Evolutionary conservation across 2,797 vertebrate species (phyloP).

Genomic region (Danio choprae): DNA sequence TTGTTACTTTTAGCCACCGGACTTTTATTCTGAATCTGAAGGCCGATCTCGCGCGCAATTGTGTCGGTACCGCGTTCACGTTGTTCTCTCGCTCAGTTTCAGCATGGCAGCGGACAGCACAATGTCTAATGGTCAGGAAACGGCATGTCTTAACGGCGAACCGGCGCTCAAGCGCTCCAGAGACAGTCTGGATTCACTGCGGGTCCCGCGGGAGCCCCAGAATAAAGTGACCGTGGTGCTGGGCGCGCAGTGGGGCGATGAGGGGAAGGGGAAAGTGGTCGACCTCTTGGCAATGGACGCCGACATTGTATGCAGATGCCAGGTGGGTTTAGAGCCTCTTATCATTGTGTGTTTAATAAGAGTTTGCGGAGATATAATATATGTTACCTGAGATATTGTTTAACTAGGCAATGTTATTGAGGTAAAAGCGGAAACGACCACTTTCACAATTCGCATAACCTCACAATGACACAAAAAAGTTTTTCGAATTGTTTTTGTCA

Average conservation of each 20-base stretch:
- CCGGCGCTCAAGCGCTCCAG: constrained; percentile 75
- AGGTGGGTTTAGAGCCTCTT: constrained; percentile 67
- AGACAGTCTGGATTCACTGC: constrained; percentile 65
- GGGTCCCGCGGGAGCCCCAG: constrained; percentile 70
- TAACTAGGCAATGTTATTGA: background rate
- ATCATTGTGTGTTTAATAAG: background rate
- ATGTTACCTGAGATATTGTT: background rate
- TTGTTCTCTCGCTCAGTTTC: constrained; percentile 4
- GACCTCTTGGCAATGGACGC: constrained; percentile 85
- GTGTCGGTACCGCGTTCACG: background rate
- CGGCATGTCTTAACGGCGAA: constrained; percentile 70
- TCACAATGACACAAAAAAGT: background rate
- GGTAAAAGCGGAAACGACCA: background rate
- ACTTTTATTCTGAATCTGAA: constrained; percentile 39
- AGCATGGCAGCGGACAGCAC: constrained; percentile 75
- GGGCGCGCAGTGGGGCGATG: constrained; percentile 86
- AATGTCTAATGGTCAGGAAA: constrained; percentile 71
- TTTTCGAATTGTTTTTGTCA: background rate
- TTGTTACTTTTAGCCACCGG: background rate
- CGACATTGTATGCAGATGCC: constrained; percentile 84
- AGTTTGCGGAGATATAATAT: too few relatives aligned
- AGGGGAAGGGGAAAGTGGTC: constrained; percentile 86
- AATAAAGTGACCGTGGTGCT: constrained; percentile 87
- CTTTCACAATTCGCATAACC: background rate
- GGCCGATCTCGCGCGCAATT: background rate